Evolutionary conservation across 2,888 invertebrate genomes (phyloP).

Genomic region (Bugulina stolonifera): DNA sequence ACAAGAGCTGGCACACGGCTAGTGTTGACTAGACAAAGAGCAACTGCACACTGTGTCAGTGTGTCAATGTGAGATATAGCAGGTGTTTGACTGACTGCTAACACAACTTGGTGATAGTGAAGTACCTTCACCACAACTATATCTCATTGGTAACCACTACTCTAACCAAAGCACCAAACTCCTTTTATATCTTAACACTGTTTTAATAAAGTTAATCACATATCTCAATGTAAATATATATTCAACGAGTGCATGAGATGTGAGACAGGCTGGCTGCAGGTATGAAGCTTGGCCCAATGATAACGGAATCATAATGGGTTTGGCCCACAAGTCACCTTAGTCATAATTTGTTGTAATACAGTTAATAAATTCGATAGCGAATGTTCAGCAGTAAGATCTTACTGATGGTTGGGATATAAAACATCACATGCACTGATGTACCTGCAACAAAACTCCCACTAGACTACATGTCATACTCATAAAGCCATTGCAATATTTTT

Average conservation of each 20-base stretch:
- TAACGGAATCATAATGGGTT: not conserved
- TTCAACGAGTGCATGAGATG: not conserved
- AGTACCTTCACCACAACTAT: slow-evolving; percentile 20
- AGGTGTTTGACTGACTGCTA: slow-evolving; percentile 21
- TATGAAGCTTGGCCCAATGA: not conserved
- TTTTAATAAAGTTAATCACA: slow-evolving; percentile 24
- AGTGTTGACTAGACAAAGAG: too few species aligned
- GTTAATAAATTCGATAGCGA: not conserved
- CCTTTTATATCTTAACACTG: not conserved
- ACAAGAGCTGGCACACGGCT: too few species aligned
- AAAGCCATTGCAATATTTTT: too few species aligned
- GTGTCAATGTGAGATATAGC: slow-evolving; percentile 13
- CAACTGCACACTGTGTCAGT: too few species aligned
- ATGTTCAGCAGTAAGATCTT: too few species aligned
- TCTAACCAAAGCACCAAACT: not conserved
- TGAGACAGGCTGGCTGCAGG: slow-evolving; percentile 6
- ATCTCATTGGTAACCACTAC: slow-evolving; percentile 1
- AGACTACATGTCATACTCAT: too few species aligned
- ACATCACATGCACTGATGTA: too few species aligned
- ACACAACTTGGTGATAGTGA: slow-evolving; percentile 4
- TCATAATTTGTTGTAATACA: not conserved
- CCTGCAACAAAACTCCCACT: too few species aligned
- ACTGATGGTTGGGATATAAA: too few species aligned
- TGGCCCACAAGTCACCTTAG: not conserved
- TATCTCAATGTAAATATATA: slow-evolving; percentile 18